phyloP scores from a whole-genome alignment of 2,888 invertebrate genomes.

The Harpalus rufipes region DNA sequence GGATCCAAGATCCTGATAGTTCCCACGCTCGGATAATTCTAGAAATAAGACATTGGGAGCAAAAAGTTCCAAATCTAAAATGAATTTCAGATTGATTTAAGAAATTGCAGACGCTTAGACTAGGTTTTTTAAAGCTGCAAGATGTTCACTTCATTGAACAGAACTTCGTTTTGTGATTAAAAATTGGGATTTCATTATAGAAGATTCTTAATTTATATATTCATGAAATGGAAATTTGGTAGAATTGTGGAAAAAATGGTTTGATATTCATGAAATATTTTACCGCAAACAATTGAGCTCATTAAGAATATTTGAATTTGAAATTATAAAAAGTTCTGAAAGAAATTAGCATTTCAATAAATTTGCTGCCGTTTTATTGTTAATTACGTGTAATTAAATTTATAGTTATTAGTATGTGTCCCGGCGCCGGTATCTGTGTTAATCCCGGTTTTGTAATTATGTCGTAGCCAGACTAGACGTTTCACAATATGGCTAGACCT shows the following conservation, averaged over 20 bases:
- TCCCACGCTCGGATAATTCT: constrained; percentile 11
- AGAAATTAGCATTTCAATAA: neutral
- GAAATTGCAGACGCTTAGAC: neutral
- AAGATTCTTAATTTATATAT: neutral
- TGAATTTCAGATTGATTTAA: constrained; percentile 33
- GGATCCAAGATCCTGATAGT: neutral
- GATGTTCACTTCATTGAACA: constrained; percentile 7
- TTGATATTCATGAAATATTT: neutral
- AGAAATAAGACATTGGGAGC: constrained; percentile 3
- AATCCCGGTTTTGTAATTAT: too few relatives aligned
- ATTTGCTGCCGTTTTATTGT: neutral
- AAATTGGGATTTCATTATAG: neutral
- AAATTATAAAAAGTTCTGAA: neutral
- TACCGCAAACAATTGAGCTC: neutral
- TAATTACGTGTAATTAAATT: too few relatives aligned
- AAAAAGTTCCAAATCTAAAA: constrained; percentile 18
- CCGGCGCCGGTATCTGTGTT: too few relatives aligned
- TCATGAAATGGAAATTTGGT: neutral
- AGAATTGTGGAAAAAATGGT: neutral
- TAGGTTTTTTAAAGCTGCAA: neutral
- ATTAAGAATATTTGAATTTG: neutral
- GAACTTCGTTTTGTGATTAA: constrained; percentile 4
- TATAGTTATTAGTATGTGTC: too few relatives aligned
- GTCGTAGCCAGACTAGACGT: too few relatives aligned
- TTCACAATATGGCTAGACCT: too few relatives aligned